A percentile compares a stretch with the other conserved stretches of the same genome.
phyloP scores from a whole-genome alignment of 2,888 invertebrate genomes.

The Erannis defoliaria region DNA sequence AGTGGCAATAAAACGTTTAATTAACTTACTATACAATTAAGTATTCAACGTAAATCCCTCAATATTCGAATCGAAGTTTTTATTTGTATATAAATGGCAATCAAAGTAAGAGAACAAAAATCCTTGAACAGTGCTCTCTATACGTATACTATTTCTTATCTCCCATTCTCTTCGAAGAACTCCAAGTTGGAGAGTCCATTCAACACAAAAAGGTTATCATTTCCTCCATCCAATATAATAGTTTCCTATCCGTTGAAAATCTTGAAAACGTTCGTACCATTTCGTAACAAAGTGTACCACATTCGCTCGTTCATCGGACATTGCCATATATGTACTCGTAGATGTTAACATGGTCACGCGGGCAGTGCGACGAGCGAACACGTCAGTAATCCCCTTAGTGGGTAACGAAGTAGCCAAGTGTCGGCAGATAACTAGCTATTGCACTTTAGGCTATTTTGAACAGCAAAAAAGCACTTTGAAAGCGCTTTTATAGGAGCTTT shows the following conservation, averaged over 20 bases:
- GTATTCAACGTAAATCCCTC: too few relatives aligned
- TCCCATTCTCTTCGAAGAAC: constrained; percentile 8
- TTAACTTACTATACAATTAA: too few relatives aligned
- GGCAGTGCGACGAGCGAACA: constrained; percentile 45
- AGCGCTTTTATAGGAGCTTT: constrained; percentile 28
- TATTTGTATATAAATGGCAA: neutral
- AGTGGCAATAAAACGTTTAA: too few relatives aligned
- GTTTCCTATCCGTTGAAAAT: constrained; percentile 31
- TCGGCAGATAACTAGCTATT: constrained; percentile 66
- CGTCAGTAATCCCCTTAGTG: constrained; percentile 74
- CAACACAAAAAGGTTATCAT: constrained; percentile 26
- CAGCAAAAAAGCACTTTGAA: constrained; percentile 29
- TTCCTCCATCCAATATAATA: constrained; percentile 29
- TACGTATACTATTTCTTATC: neutral
- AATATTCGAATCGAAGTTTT: too few relatives aligned
- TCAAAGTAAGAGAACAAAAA: neutral
- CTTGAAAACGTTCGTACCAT: constrained; percentile 28
- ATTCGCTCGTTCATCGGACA: constrained; percentile 21
- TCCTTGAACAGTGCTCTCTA: neutral
- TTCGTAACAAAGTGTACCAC: constrained; percentile 29
- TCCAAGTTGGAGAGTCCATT: constrained; percentile 22
- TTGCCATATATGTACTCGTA: constrained; percentile 45
- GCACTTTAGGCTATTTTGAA: constrained; percentile 60
- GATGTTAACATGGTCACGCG: constrained; percentile 51
- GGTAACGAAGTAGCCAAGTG: constrained; percentile 73